Evolutionary conservation across 1,140 invertebrate species (phyloP).

Genomic region (Nixonia krombeini): DNA sequence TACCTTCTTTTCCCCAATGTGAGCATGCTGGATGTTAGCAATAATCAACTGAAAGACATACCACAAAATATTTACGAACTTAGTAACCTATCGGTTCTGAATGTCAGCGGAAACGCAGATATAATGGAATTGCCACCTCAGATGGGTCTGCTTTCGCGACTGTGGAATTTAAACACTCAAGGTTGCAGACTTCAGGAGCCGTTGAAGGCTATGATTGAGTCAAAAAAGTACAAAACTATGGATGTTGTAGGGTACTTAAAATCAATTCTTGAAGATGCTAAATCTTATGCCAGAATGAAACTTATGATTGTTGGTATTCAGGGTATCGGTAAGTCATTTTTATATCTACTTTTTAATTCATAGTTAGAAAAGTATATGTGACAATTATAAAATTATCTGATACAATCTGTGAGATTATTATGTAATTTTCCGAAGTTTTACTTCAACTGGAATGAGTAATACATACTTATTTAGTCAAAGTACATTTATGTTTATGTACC

Average conservation of each 20-base stretch:
- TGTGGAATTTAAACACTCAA: constrained; percentile 96
- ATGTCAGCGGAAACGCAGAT: constrained; percentile 90
- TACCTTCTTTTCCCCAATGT: constrained; percentile 91
- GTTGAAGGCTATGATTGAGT: constrained; percentile 91
- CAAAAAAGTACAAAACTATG: constrained; percentile 95
- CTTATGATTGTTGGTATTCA: constrained; percentile 97
- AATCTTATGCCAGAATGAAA: constrained; percentile 96
- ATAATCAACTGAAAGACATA: constrained; percentile 86
- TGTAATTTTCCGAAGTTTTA: too few relatives aligned
- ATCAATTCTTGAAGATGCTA: constrained; percentile 89
- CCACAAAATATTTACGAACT: constrained; percentile 90
- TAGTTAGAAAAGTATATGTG: too few relatives aligned
- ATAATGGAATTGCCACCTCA: constrained; percentile 92
- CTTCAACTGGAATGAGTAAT: too few relatives aligned
- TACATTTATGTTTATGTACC: too few relatives aligned
- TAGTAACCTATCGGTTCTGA: constrained; percentile 91
- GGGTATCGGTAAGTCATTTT: constrained; percentile 77
- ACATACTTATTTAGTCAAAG: too few relatives aligned
- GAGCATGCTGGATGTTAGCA: constrained; percentile 94
- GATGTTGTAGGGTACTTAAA: constrained; percentile 97
- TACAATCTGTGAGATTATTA: too few relatives aligned
- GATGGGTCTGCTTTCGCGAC: constrained; percentile 91
- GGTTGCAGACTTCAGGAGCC: constrained; percentile 92
- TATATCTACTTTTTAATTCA: too few relatives aligned
- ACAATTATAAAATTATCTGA: too few relatives aligned